Conservation (phyloP, 53 echinoderm and acorn worm genomes). For the Zoroaster sp. region DNA sequence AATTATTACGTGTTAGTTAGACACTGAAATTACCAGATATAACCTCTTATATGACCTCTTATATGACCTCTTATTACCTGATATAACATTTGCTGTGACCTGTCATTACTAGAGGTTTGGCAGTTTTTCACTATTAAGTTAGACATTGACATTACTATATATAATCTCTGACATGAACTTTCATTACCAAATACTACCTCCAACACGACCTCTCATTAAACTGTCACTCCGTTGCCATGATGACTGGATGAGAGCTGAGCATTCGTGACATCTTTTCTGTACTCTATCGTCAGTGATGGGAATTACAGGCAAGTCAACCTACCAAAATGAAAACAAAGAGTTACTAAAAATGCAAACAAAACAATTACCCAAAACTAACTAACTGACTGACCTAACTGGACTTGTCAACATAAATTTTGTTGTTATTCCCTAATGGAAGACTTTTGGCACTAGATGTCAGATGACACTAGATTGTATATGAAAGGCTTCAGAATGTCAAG, state of each 20-base stretch:
- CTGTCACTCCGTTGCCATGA: slow-evolving; percentile 88
- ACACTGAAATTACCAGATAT: too few species aligned
- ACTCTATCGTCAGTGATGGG: slow-evolving; percentile 57
- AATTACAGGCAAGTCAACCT: slow-evolving; percentile 64
- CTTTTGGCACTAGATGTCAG: too few species aligned
- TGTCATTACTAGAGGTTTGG: background rate
- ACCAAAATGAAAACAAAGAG: background rate
- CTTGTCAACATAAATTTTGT: too few species aligned
- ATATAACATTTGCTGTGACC: background rate
- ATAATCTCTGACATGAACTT: background rate
- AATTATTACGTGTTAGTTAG: too few species aligned
- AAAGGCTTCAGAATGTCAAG: too few species aligned
- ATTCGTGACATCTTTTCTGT: slow-evolving; percentile 73
- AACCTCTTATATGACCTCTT: background rate
- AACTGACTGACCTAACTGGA: too few species aligned
- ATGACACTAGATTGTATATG: too few species aligned
- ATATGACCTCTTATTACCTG: background rate
- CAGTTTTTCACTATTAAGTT: background rate
- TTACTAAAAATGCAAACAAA: too few species aligned
- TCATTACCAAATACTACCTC: slow-evolving; percentile 75
- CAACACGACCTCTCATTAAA: slow-evolving; percentile 69
- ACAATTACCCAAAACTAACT: too few species aligned
- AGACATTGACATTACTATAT: background rate
- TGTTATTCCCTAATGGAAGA: too few species aligned
- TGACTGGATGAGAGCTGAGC: slow-evolving; percentile 72